These are phyloP conservation scores for Phragmatobia fuliginosa DNA, from an alignment of 2,888 invertebrate species.

Conservation along the genomic window DNA sequence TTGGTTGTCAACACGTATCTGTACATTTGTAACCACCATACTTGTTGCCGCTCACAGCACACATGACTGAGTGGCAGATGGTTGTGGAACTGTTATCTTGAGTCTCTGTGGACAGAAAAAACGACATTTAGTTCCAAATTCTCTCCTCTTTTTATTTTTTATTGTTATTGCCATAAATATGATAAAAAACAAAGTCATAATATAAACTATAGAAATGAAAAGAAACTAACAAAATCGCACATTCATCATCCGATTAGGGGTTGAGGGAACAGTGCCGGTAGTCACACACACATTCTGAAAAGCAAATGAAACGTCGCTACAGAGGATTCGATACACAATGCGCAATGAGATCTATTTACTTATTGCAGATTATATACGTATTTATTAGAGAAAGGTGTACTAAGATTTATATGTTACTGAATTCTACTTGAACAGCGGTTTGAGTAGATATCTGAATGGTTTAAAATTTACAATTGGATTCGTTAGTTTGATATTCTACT, in stretches of 20 bases:
- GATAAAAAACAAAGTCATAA: not conserved
- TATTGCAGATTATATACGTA: no score
- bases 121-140: not conserved
- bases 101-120: constrained; percentile 55
- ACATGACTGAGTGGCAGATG: constrained; percentile 63
- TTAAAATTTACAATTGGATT: no score
- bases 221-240: constrained; percentile 49
- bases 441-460: no score
- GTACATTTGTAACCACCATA: constrained; percentile 62
- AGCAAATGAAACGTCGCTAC: constrained; percentile 22
- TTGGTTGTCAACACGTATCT: constrained; percentile 29
- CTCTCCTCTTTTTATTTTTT: not conserved
- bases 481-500: no score
- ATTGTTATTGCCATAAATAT: not conserved
- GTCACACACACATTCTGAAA: constrained; percentile 54
- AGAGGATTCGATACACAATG: not conserved
- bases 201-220: constrained; percentile 11
- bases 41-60: constrained; percentile 64
- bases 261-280: constrained; percentile 57
- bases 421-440: no score
- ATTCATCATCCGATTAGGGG: constrained; percentile 58
- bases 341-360: no score
- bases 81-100: constrained; percentile 51
- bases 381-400: no score
- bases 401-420: no score